Evolutionary conservation across 2,888 invertebrate genomes (phyloP).

Genomic region (Hirtodrosophila alboralis): DNA sequence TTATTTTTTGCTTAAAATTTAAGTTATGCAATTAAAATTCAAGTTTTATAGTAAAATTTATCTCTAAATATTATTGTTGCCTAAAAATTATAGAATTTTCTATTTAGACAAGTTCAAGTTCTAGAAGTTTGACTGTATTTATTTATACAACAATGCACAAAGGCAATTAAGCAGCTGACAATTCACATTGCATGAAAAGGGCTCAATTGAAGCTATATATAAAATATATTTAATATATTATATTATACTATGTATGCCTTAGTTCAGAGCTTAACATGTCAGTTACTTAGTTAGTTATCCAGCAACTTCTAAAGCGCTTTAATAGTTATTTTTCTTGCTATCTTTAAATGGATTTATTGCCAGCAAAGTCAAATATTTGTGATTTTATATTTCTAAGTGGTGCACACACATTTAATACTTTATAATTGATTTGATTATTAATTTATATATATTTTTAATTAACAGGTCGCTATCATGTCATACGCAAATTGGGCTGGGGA

Average conservation of each 20-base stretch:
- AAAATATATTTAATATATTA: background rate
- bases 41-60: too few species aligned
- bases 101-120: too few species aligned
- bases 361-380: constrained; percentile 66
- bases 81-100: too few species aligned
- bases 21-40: too few species aligned
- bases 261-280: constrained; percentile 11
- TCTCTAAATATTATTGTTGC: too few species aligned
- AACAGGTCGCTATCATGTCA: constrained; percentile 84
- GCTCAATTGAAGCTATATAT: too few species aligned
- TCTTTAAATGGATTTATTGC: constrained; percentile 75
- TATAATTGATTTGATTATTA: constrained; percentile 3
- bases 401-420: constrained; percentile 33
- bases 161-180: too few species aligned
- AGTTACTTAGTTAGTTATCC: constrained; percentile 24
- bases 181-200: too few species aligned
- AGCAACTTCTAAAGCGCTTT: background rate
- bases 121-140: too few species aligned
- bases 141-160: too few species aligned
- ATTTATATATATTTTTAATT: constrained; percentile 14
- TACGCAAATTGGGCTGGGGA: constrained; percentile 94
- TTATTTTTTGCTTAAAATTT: too few species aligned
- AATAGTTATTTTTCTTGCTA: background rate
- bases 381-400: constrained; percentile 76
- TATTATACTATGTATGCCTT: too few species aligned